Conservation (phyloP, 2,113 vertebrate genomes). For the Phaetusa simplex region DNA sequence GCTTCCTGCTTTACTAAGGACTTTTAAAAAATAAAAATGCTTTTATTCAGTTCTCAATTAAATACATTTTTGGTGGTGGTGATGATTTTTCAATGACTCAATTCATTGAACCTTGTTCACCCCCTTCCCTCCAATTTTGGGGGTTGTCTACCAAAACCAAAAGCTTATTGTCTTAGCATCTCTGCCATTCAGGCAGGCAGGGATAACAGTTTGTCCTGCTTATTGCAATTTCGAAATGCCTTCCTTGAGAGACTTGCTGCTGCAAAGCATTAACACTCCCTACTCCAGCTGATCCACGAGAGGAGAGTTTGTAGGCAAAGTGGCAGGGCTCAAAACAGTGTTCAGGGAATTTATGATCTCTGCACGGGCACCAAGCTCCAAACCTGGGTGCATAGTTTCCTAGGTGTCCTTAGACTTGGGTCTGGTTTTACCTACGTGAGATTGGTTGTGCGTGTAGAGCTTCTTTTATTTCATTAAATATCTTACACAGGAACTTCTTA, state of each 20-base stretch:
- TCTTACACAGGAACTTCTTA: background rate
- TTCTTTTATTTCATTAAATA: background rate
- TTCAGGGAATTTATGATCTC: background rate
- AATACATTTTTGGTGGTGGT: background rate
- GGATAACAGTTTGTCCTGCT: background rate
- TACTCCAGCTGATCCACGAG: background rate
- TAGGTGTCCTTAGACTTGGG: background rate
- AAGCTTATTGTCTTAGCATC: background rate
- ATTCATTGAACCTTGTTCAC: background rate
- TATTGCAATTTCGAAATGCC: background rate
- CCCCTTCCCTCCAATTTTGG: background rate
- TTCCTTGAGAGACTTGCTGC: background rate
- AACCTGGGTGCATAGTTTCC: background rate
- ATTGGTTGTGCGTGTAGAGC: background rate
- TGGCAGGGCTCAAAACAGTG: background rate
- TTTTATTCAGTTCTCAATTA: background rate
- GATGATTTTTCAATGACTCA: background rate
- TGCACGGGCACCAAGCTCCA: background rate
- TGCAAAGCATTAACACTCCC: background rate
- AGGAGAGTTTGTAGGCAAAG: background rate
- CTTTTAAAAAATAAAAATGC: background rate
- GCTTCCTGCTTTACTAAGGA: background rate
- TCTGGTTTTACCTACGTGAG: background rate
- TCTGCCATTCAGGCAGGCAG: background rate
- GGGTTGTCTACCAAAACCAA: background rate